A percentile compares a stretch with the other conserved stretches of the same genome.
These are phyloP conservation scores for Hydrotaea cyrtoneurina DNA, from an alignment of 2,888 invertebrate genomes.

Conservation along the genomic window DNA sequence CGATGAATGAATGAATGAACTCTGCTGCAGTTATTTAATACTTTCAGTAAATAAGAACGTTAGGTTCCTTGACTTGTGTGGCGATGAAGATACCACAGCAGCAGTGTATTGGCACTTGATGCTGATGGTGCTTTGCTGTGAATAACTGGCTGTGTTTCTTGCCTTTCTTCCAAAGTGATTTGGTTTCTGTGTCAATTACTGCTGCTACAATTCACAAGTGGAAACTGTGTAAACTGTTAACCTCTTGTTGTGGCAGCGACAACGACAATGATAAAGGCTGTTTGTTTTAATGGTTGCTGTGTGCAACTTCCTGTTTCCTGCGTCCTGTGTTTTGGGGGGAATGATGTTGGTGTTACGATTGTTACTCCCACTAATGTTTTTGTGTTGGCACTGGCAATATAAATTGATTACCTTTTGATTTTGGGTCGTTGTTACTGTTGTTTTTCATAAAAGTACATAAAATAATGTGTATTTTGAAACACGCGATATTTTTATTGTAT, in stretches of 20 bases:
- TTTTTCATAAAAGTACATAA: slow-evolving; percentile 13
- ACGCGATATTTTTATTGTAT: slow-evolving; percentile 32
- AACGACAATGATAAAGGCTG: not conserved
- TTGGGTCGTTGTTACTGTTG: not conserved
- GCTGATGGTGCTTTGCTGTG: not conserved
- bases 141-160: not conserved
- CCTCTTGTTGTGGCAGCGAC: not conserved
- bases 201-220: slow-evolving; percentile 11
- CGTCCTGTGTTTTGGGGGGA: not conserved
- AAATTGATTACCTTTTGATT: slow-evolving; percentile 42
- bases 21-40: slow-evolving; percentile 8
- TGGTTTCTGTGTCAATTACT: slow-evolving; percentile 24
- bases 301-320: slow-evolving; percentile 51
- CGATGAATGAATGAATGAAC: slow-evolving; percentile 6
- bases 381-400: slow-evolving; percentile 40
- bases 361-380: not conserved
- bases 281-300: slow-evolving; percentile 36
- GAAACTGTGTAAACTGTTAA: slow-evolving; percentile 16
- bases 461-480: slow-evolving; percentile 33
- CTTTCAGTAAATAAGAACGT: slow-evolving; percentile 3
- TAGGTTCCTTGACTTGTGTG: slow-evolving; percentile 24
- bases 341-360: not conserved
- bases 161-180: slow-evolving; percentile 10
- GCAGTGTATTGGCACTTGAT: slow-evolving; percentile 33
- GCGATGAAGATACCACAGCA: slow-evolving; percentile 13